Evolutionary conservation across 2,888 invertebrate species (phyloP).

Genomic region (Agelastica alni): DNA sequence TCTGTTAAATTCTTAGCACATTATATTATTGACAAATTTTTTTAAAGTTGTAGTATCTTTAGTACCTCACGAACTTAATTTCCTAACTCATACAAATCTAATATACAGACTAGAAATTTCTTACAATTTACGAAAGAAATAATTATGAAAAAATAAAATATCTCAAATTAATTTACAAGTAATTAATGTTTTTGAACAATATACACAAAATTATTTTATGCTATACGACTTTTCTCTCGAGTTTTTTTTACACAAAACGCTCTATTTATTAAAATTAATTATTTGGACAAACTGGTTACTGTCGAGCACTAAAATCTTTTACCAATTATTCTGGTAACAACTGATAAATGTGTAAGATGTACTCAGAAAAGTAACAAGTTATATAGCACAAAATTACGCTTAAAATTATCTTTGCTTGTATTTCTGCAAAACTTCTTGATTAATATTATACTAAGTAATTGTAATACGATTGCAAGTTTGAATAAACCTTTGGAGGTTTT

Average conservation of each 20-base stretch:
- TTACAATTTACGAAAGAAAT: constrained; percentile 24
- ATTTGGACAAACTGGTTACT: too few relatives aligned
- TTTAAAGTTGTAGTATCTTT: background rate
- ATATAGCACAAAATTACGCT: too few relatives aligned
- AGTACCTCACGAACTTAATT: constrained; percentile 36
- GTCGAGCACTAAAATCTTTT: too few relatives aligned
- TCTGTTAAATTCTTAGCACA: background rate
- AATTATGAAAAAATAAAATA: constrained; percentile 27
- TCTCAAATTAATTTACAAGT: too few relatives aligned
- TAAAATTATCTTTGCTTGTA: too few relatives aligned
- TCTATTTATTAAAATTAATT: too few relatives aligned
- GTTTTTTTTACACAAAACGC: background rate
- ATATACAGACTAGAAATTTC: constrained; percentile 39
- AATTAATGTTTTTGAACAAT: constrained; percentile 20
- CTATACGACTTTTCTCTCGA: background rate
- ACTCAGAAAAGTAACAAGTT: background rate
- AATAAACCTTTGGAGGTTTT: too few relatives aligned
- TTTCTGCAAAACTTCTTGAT: too few relatives aligned
- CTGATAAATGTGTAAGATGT: background rate
- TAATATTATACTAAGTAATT: too few relatives aligned
- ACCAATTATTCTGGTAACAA: background rate
- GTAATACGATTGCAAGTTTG: too few relatives aligned
- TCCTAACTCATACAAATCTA: constrained; percentile 26
- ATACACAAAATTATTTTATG: constrained; percentile 9
- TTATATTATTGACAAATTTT: background rate